Percentiles rank a stretch among this genome's conserved stretches.
phyloP scores from a whole-genome alignment of 2,113 vertebrate genomes.

The Ochotona princeps region DNA sequence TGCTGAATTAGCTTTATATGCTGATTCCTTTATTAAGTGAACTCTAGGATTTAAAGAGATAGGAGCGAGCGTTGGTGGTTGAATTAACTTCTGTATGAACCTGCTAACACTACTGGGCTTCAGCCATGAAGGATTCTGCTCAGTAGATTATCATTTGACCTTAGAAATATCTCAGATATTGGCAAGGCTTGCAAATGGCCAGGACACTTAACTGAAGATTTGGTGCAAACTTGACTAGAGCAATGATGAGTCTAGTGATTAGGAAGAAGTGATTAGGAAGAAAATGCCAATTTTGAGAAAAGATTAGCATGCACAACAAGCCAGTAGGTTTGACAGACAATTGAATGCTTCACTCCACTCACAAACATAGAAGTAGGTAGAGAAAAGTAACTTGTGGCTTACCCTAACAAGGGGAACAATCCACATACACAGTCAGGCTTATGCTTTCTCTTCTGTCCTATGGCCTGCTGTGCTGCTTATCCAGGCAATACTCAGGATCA shows the following conservation, averaged over 20 bases:
- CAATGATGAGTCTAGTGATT: constrained; percentile 40
- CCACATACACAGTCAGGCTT: background rate
- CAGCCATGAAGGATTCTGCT: background rate
- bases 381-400: constrained; percentile 35
- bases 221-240: constrained; percentile 12
- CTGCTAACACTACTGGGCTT: background rate
- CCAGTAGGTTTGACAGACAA: constrained; percentile 30
- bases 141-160: constrained; percentile 39
- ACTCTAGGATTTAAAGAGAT: background rate
- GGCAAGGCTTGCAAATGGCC: constrained; percentile 30
- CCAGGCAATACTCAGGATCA: too few relatives aligned
- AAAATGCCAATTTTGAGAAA: constrained; percentile 63
- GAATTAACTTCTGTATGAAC: constrained; percentile 16
- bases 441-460: background rate
- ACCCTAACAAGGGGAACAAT: constrained; percentile 1
- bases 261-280: constrained; percentile 20
- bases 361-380: background rate
- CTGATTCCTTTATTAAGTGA: background rate
- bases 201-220: constrained; percentile 22
- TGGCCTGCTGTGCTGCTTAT: too few relatives aligned
- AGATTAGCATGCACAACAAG: constrained; percentile 26
- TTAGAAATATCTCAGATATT: constrained; percentile 46
- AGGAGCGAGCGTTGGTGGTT: background rate
- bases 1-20: background rate
- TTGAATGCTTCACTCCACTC: constrained; percentile 49